Base-by-base conservation (phyloP, 1,140 invertebrate genomes). In the Drosophila kepulauana region DNA sequence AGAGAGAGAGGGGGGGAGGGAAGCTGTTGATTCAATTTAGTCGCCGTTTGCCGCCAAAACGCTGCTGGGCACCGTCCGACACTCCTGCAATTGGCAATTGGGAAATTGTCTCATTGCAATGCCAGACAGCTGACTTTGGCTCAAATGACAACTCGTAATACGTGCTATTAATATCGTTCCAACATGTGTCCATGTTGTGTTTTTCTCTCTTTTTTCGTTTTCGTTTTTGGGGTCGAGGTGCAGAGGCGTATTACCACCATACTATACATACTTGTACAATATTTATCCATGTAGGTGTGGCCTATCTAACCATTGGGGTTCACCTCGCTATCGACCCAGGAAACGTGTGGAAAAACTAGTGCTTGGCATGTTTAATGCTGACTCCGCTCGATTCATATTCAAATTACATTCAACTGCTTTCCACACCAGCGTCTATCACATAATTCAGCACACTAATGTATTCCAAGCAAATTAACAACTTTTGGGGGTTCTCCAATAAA, bases 111-210 rank as follows among this genome's bases (percentile, higher is more conserved):
- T 91, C 59, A 91, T 91, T 91, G 88, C 75, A 81, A 57, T 75
- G 63, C 52, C 54, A 61, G 87, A 91, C 87, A 91, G 87, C 65
- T 76, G 58, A 80, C 66, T 61, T 68, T 68, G 78, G 80, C 80
- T 91, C 80, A 84, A 81, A 91, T 91, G 87, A 91, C 88, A 91
- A 91, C 82, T 91, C 69, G 78, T 87, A 88, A 81, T 91, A 85
- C 71, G 48, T 62, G 79, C 80, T 78, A 91, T 91, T 91, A 88
- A 91, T 91, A 91, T 75, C 41, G 49, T 25, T 67, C 51, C 62
- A 49, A 65, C 69, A 70, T 63, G 58, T 74, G 64, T 67, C 59
- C 16, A 13, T 43, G 13, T 16, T 38, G 13, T 57, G 33, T 41
- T 30, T 30, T 52, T 11, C 8, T n/a, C 20, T 30, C 25, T 52